Evolutionary conservation across 2,888 invertebrate species (phyloP), one percentile per base, ranked within the genome.

Genomic region (Caenorhabditis sp.): DNA sequence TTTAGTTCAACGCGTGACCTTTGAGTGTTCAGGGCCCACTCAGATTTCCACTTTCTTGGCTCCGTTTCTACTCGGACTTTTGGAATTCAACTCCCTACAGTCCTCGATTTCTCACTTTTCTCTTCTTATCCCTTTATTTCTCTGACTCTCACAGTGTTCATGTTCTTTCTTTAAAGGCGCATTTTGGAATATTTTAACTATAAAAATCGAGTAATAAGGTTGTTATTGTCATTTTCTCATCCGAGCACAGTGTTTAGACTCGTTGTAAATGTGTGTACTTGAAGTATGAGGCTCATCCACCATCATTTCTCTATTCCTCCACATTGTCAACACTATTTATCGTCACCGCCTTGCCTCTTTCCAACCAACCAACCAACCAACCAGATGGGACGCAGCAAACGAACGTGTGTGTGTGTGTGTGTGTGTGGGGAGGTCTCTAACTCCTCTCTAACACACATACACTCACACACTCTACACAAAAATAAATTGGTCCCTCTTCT

Each of bases 321-420:
- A n/a, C 26, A 26, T 24, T 14, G 43, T 55, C 55, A 23, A 19
- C 50, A 10, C 23, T 21, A 26, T 19, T 37, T 37, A 19, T 43
- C 58, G 21, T 37, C 36, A 21, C 43, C 19, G 37, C 21, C 31
- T 37, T 58, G 26, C 37, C 23, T 14, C 31, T 58, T 24, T 14
- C 37, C 23, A 37, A 37, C 23, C 58, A 21, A 23, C n/a, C n/a
- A n/a, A n/a, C n/a, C n/a, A n/a, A n/a, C n/a, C n/a, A 36, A 14
- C 19, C 36, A 58, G 43, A 36, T 23, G 50, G 66, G 62, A 62
- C 24, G 51, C 37, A 61, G 58, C 62, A 54, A 43, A 21, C 31
- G 26, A 63, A 68, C 60, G 63, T 63, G 54, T 53, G 54, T 27
- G 59, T 68, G 68, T 63, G 63, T 62, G 63, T 63, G 54, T 53